Conservation (phyloP, 2,888 invertebrate species). For the Hydroisotoma schaefferi region DNA sequence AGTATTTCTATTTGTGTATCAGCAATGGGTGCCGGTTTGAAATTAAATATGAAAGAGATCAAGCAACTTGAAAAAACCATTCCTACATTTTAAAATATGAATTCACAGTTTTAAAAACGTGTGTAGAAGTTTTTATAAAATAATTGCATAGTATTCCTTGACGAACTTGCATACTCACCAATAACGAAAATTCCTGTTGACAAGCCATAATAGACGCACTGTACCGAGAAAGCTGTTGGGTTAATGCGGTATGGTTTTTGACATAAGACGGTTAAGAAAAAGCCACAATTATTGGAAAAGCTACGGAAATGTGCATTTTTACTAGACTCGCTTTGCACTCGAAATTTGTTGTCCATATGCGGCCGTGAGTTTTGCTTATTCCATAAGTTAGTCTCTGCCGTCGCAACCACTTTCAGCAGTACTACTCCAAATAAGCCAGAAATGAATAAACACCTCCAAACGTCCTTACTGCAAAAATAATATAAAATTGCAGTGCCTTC, state of each 20-base stretch:
- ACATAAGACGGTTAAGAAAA: constrained; percentile 18
- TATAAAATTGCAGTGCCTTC: too few relatives aligned
- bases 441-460: neutral
- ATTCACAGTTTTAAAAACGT: too few relatives aligned
- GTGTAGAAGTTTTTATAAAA: too few relatives aligned
- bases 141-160: neutral
- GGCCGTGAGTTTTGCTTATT: too few relatives aligned
- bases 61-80: constrained; percentile 28
- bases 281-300: constrained; percentile 11
- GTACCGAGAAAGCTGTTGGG: constrained; percentile 17
- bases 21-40: constrained; percentile 18
- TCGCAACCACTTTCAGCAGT: neutral
- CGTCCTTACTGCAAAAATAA: neutral
- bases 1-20: constrained; percentile 22
- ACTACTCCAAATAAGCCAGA: neutral
- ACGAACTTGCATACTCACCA: constrained; percentile 12
- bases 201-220: constrained; percentile 19
- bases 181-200: constrained; percentile 20
- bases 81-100: constrained; percentile 15
- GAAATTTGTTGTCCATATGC: neutral
- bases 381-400: too few relatives aligned
- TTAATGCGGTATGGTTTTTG: constrained; percentile 28
- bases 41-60: constrained; percentile 20
- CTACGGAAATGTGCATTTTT: constrained; percentile 17
- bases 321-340: neutral